Percentiles rank a stretch among this genome's conserved stretches.
phyloP scores from a whole-genome alignment of 2,797 vertebrate species.

The Chanos chanos region DNA sequence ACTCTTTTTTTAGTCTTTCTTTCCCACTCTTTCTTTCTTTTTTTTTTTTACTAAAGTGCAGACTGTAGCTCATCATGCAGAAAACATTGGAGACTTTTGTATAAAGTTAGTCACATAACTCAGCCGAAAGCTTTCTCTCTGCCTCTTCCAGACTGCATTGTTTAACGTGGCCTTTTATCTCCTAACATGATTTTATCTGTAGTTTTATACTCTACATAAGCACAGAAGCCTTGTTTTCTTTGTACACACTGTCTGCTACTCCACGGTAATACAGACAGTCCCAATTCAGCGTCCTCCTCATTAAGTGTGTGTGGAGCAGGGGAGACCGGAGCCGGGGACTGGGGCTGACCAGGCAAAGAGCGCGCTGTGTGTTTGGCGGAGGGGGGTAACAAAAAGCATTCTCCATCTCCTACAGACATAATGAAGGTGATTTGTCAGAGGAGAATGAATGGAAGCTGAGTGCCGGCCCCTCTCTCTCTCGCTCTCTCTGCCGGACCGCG shows the following conservation, averaged over 20 bases:
- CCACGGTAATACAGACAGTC: no score
- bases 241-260: neutral
- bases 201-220: neutral
- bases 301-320: neutral
- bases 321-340: neutral
- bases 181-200: neutral
- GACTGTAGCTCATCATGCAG: no score
- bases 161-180: no score
- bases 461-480: no score
- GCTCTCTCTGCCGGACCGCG: no score
- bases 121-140: no score
- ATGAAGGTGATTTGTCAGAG: conserved; percentile 59
- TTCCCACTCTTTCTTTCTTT: no score
- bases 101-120: no score
- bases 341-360: conserved; percentile 44
- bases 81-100: no score
- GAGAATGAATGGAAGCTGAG: conserved; percentile 60
- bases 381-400: conserved; percentile 35
- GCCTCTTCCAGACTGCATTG: no score
- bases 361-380: conserved; percentile 42
- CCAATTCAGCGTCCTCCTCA: neutral
- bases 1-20: no score
- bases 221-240: neutral
- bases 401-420: conserved; percentile 40
- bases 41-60: no score